A percentile compares a stretch with the other conserved stretches of the same genome.
phyloP scores from a whole-genome alignment of 2,113 vertebrate species.

The Prietella phreatophila region DNA sequence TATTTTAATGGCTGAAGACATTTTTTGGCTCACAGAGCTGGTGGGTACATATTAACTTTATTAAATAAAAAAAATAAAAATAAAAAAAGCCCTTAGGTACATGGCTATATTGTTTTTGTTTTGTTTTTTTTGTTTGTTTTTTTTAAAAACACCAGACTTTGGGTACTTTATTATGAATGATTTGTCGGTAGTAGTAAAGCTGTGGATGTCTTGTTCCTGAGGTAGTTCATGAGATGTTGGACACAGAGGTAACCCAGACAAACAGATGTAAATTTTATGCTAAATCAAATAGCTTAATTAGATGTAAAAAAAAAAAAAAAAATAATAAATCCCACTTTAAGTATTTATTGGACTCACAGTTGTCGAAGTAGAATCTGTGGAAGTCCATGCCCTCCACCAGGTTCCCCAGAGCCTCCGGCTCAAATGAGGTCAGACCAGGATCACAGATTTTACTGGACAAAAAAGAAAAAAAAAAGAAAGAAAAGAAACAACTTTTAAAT shows the following conservation, averaged over 20 bases:
- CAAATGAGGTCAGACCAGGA: slow-evolving; percentile 92
- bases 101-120: background rate
- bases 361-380: slow-evolving; percentile 98
- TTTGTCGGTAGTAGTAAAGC: too few species aligned
- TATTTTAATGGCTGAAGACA: background rate
- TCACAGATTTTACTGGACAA: slow-evolving; percentile 88
- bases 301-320: background rate
- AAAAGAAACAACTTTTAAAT: background rate
- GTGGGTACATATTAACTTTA: background rate
- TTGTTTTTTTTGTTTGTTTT: too few species aligned
- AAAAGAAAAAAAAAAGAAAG: background rate
- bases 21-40: background rate
- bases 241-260: background rate
- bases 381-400: slow-evolving; percentile 98
- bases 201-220: too few species aligned
- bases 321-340: background rate
- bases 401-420: slow-evolving; percentile 94
- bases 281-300: background rate
- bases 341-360: slow-evolving; percentile 75
- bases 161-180: background rate
- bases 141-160: background rate
- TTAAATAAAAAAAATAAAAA: too few species aligned
- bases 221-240: background rate
- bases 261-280: background rate
- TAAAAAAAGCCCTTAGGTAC: background rate